Evolutionary conservation across 2,888 invertebrate species (phyloP).

Genomic region (Ophion slaviceki): DNA sequence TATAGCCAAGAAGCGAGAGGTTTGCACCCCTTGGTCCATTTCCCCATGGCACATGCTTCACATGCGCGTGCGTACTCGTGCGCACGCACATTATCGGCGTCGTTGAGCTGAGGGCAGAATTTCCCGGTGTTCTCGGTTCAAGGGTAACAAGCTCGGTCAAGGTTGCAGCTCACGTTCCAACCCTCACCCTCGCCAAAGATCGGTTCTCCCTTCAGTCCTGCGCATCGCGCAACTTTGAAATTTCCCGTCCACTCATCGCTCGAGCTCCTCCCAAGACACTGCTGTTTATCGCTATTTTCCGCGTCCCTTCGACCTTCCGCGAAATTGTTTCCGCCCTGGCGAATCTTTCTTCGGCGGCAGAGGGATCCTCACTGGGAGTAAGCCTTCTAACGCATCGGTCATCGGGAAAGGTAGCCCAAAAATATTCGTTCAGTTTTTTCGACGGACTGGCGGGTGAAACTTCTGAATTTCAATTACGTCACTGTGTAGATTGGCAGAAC

Average conservation of each 20-base stretch:
- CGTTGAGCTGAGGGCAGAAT: slow-evolving; percentile 40
- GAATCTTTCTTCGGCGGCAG: slow-evolving; percentile 35
- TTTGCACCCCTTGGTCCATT: slow-evolving; percentile 25
- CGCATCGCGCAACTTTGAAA: slow-evolving; percentile 14
- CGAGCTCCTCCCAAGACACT: slow-evolving; percentile 1
- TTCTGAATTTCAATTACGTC: neutral
- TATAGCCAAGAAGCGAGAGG: slow-evolving; percentile 13
- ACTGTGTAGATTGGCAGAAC: neutral
- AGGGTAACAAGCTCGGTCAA: slow-evolving; percentile 73
- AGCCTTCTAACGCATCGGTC: too few species aligned
- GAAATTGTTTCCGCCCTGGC: slow-evolving; percentile 54
- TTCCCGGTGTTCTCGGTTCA: slow-evolving; percentile 71
- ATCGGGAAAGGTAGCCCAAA: too few species aligned
- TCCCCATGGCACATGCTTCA: slow-evolving; percentile 3
- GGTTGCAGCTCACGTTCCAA: slow-evolving; percentile 57
- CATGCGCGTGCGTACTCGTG: neutral
- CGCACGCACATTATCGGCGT: slow-evolving; percentile 26
- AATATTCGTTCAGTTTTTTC: too few species aligned
- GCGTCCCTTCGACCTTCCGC: neutral
- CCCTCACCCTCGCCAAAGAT: slow-evolving; percentile 3
- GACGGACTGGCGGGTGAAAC: too few species aligned
- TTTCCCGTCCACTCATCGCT: slow-evolving; percentile 25
- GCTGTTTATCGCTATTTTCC: neutral
- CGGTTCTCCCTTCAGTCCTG: neutral
- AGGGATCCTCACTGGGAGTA: neutral